Conservation (phyloP, 2,113 vertebrate species). For the Ornithorhynchus anatinus region DNA sequence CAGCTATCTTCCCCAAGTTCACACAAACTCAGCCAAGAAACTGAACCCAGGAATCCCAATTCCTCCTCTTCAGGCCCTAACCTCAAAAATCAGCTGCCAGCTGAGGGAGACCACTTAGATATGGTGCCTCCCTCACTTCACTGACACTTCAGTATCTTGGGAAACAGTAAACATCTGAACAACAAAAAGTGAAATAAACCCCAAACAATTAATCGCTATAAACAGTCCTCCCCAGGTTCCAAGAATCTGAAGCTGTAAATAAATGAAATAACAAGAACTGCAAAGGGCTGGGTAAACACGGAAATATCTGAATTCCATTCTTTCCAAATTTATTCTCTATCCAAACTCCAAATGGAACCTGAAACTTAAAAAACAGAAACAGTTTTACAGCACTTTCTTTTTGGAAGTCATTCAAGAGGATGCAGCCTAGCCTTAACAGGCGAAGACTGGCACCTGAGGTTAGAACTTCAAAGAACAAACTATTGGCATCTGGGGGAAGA, state of each 20-base stretch:
- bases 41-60: background rate
- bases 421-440: conserved; percentile 14
- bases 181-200: conserved; percentile 26
- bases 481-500: conserved; percentile 15
- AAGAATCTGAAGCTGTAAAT: conserved; percentile 20
- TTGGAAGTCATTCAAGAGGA: conserved; percentile 20
- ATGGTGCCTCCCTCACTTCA: background rate
- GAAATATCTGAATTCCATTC: conserved; percentile 43
- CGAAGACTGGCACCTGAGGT: conserved; percentile 18
- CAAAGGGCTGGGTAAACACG: conserved; percentile 22
- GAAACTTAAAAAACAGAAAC: conserved; percentile 28
- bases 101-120: background rate
- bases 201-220: conserved; percentile 23
- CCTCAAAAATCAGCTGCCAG: background rate
- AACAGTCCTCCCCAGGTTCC: conserved; percentile 1
- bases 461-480: conserved; percentile 36
- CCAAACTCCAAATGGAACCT: conserved; percentile 35
- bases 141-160: background rate
- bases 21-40: background rate
- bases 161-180: conserved; percentile 13
- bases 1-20: background rate
- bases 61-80: background rate
- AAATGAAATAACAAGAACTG: background rate
- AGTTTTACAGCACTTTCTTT: conserved; percentile 25
- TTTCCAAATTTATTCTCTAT: conserved; percentile 47